Evolutionary conservation across 37 sponge, comb jelly and placozoan genomes (phyloP).

Genomic region (Agelas oroides): DNA sequence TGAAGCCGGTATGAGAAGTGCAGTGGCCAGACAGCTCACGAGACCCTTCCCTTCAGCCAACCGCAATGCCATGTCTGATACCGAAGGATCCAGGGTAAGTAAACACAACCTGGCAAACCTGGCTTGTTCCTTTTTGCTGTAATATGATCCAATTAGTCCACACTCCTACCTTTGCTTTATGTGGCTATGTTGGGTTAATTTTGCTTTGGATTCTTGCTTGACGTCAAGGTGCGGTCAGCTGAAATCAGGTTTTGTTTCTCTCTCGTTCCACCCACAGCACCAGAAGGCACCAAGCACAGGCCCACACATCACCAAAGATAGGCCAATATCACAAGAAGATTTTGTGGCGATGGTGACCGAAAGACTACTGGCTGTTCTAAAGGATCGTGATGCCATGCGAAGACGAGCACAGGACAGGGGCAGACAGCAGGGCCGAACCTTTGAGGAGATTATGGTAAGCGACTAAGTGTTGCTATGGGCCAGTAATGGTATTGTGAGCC

Average conservation of each 20-base stretch:
- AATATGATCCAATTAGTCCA: background rate
- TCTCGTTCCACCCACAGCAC: background rate
- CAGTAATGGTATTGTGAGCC: no score
- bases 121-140: no score
- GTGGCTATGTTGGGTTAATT: background rate
- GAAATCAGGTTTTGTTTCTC: background rate
- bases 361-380: conserved; percentile 58
- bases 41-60: conserved; percentile 11
- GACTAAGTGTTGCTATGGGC: no score
- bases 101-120: background rate
- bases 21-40: conserved; percentile 1
- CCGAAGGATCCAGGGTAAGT: conserved; percentile 34
- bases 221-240: background rate
- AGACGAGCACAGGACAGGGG: conserved; percentile 45
- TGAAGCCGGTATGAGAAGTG: conserved; percentile 27
- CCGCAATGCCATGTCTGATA: conserved; percentile 48
- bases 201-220: background rate
- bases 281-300: background rate
- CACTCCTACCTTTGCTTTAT: background rate
- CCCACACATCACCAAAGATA: conserved; percentile 6
- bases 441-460: conserved; percentile 66
- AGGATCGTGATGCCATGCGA: conserved; percentile 59
- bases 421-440: conserved; percentile 34
- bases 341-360: conserved; percentile 59
- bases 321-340: conserved; percentile 39